Evolutionary conservation across 2,113 vertebrate genomes (phyloP).

Genomic region (Pampusana beccarii): DNA sequence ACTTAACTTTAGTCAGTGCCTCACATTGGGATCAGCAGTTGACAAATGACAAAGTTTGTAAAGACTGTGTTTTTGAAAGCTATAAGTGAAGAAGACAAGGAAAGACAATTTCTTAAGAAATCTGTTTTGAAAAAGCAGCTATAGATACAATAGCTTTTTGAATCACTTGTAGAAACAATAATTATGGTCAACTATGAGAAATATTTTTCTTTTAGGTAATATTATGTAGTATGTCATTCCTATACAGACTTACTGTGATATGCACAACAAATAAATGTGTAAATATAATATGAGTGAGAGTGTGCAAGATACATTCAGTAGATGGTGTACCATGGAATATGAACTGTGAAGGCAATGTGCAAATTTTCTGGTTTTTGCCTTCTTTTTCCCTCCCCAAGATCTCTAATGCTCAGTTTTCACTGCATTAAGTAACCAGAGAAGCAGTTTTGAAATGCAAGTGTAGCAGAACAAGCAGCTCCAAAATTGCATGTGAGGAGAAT

Average conservation of each 20-base stretch:
- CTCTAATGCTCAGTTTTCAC: neutral
- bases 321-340: neutral
- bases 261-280: neutral
- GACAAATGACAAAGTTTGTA: neutral
- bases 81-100: neutral
- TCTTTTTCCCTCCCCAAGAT: neutral
- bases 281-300: neutral
- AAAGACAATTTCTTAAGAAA: neutral
- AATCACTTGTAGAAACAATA: neutral
- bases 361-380: neutral
- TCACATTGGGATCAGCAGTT: neutral
- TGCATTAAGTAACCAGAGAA: neutral
- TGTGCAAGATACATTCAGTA: neutral
- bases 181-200: neutral
- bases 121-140: neutral
- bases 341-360: neutral
- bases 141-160: neutral
- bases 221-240: neutral
- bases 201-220: neutral
- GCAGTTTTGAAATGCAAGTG: neutral
- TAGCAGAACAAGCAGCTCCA: neutral
- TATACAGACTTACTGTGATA: neutral
- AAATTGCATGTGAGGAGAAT: neutral
- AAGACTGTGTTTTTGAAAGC: neutral
- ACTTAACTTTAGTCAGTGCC: neutral